These are phyloP conservation scores for Acanthornis magna DNA, from an alignment of 2,797 vertebrate genomes.

Conservation along the genomic window DNA sequence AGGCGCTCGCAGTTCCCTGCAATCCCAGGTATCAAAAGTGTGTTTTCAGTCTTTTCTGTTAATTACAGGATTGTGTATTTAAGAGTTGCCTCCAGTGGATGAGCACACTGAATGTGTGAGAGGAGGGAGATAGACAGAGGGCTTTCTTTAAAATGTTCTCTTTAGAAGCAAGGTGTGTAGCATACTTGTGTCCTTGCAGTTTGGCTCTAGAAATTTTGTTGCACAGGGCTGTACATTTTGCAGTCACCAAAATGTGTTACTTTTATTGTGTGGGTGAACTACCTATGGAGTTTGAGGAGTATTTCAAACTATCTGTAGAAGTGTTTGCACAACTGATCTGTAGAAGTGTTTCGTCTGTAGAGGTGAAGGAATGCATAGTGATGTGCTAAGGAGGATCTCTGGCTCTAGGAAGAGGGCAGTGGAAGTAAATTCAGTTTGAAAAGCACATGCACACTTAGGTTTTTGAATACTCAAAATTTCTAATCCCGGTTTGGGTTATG, in stretches of 20 bases:
- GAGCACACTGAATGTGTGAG: not conserved
- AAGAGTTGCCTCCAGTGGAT: not conserved
- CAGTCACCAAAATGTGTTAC: not conserved
- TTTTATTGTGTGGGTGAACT: not conserved
- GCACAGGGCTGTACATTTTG: not conserved
- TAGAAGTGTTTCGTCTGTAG: not conserved
- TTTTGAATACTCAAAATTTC: not conserved
- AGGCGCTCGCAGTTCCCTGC: not conserved
- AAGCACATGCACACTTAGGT: not conserved
- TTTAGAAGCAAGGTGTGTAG: rapidly evolving
- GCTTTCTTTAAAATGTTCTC: not conserved
- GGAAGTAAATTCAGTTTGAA: not conserved
- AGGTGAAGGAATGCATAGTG: not conserved
- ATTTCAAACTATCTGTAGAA: not conserved
- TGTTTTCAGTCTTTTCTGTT: not conserved
- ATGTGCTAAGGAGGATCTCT: not conserved
- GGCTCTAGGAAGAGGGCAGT: not conserved
- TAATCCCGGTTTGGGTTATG: not conserved
- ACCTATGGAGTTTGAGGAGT: not conserved
- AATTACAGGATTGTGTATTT: not conserved
- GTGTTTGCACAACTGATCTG: not conserved
- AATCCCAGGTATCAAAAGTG: not conserved
- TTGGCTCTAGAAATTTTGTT: not conserved
- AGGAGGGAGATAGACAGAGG: not conserved
- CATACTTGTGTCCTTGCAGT: not conserved